Evolutionary conservation across 2,888 invertebrate species (phyloP).

Genomic region (Drosophila tanythrix): DNA sequence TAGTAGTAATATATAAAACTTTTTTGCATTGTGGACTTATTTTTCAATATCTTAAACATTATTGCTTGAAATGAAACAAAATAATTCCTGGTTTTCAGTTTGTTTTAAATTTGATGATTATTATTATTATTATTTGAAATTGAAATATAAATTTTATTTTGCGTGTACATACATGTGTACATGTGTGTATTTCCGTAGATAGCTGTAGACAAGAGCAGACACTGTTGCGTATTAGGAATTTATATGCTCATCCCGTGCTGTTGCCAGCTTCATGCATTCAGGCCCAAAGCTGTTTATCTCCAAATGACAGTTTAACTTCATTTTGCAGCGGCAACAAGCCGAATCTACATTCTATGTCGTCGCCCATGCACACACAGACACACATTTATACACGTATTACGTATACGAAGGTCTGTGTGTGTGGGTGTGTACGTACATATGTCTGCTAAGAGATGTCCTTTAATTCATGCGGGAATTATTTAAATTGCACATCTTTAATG

Average conservation of each 20-base stretch:
- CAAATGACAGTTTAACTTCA: constrained; percentile 69
- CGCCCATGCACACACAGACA: constrained; percentile 8
- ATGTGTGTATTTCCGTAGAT: constrained; percentile 18
- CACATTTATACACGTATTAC: background rate
- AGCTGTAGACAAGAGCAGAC: constrained; percentile 34
- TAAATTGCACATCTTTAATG: constrained; percentile 76
- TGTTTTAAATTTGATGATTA: background rate
- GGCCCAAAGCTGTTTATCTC: constrained; percentile 71
- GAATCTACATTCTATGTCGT: constrained; percentile 14
- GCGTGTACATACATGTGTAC: background rate
- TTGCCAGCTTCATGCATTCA: constrained; percentile 44
- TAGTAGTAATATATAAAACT: background rate
- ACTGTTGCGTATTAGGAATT: constrained; percentile 75
- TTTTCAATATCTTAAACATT: background rate
- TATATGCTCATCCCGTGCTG: constrained; percentile 58
- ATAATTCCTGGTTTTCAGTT: background rate
- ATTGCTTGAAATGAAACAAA: background rate
- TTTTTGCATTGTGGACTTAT: background rate
- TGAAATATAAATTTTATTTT: background rate
- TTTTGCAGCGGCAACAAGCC: constrained; percentile 39
- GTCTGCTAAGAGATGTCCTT: constrained; percentile 49
- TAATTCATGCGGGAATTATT: constrained; percentile 75
- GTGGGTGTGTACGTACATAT: background rate
- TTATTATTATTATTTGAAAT: background rate
- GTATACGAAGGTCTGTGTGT: background rate